Base-by-base conservation (phyloP, 2,113 vertebrate species). In the Mastomys coucha region DNA sequence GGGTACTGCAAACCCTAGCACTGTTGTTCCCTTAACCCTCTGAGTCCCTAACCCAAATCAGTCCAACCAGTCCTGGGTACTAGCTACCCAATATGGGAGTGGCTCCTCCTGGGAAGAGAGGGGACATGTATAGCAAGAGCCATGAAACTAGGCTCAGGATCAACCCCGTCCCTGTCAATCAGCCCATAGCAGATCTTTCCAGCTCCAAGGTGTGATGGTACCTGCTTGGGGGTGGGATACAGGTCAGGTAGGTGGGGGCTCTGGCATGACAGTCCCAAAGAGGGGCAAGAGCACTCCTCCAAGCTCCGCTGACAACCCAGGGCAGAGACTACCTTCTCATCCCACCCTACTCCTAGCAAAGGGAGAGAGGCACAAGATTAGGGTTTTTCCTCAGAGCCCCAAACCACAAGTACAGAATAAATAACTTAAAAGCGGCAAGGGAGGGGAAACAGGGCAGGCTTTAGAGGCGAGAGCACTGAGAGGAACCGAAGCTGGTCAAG, bases 351-450 rank as follows among this genome's bases (percentile, higher is more conserved):
- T 97, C 91, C 97, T 92, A 88, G 94, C 94, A 96, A 84, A 91
- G 63, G 89, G 96, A 91, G 95, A 96, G 96, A 97, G 97, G 93
- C 94, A 97, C 93, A 92, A 96, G 94, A 95, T 94, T 45, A 78
- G 89, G 87, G 95, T 93, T 97, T 98, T 97, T 96, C 96, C 96
- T 97, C 96, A 94, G 95, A 94, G 96, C 96, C 97, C 96, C 96
- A 91, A 97, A 97, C 96, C 96, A 97, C 96, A 96, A 97, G 95
- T 97, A 97, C 87, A 97, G 97, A 97, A 97, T 97, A 98, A 98
- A 98, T 98, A 98, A 98, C 97, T 96, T 97, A 97, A 98, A 95
- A 98, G 97, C 95, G 77, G 97, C 94, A 60, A 93, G 94, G 93
- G 95, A 94, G 88, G 85, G 96, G 95, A 86, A 63, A 96, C 42